Evolutionary conservation across 2,888 invertebrate genomes (phyloP).

Genomic region (Himalopsyche japonica): DNA sequence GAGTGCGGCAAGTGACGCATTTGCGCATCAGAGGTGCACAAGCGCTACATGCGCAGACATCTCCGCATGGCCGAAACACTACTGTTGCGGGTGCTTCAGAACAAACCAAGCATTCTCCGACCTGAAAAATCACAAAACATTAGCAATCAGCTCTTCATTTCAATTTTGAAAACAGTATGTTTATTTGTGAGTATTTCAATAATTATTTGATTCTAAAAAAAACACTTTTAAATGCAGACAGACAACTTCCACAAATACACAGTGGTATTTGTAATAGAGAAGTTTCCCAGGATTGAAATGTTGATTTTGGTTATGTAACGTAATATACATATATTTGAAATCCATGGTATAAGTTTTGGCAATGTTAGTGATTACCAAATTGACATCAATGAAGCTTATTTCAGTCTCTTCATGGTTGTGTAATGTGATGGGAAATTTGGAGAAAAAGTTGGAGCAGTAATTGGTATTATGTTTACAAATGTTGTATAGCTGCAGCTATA

Average conservation of each 20-base stretch:
- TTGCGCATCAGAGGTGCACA: slow-evolving; percentile 97
- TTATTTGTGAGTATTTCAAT: too few species aligned
- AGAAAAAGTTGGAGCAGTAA: neutral
- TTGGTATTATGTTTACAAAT: neutral
- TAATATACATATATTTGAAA: neutral
- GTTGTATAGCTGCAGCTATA: neutral
- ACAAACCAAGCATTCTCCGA: slow-evolving; percentile 96
- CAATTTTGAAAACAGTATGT: too few species aligned
- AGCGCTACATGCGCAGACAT: slow-evolving; percentile 85
- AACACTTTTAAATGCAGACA: neutral
- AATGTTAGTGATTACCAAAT: neutral
- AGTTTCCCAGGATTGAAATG: neutral
- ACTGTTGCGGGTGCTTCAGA: slow-evolving; percentile 91
- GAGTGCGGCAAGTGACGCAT: slow-evolving; percentile 91
- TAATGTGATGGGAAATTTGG: neutral
- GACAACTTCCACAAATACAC: too few species aligned
- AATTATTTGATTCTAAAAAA: neutral
- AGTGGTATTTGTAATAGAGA: neutral
- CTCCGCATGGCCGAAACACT: slow-evolving; percentile 92
- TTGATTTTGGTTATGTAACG: too few species aligned
- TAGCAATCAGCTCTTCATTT: neutral
- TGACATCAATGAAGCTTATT: neutral
- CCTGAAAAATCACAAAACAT: slow-evolving; percentile 55
- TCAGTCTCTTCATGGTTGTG: neutral
- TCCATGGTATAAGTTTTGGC: neutral